Conservation (phyloP, 1,140 invertebrate species). For the Myzus persicae region DNA sequence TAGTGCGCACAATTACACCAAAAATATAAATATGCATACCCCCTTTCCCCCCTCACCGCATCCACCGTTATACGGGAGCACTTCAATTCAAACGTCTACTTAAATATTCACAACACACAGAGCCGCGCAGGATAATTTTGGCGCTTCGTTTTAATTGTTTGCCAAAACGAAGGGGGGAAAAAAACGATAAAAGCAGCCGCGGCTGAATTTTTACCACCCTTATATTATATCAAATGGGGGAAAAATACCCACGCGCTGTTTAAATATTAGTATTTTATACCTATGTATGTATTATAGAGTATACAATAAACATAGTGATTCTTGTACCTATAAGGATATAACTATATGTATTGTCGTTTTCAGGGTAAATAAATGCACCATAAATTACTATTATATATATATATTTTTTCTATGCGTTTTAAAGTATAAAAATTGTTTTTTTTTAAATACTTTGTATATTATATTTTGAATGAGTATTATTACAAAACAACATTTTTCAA, state of each 20-base stretch:
- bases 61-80: background rate
- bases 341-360: background rate
- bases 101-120: slow-evolving; percentile 7
- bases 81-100: slow-evolving; percentile 1
- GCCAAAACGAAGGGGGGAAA: background rate
- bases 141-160: slow-evolving; percentile 10
- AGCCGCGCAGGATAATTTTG: background rate
- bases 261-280: background rate
- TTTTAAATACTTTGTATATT: too few relatives aligned
- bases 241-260: background rate
- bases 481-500: too few relatives aligned
- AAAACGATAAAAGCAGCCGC: background rate
- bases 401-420: too few relatives aligned
- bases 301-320: background rate
- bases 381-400: background rate
- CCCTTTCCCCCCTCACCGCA: too few relatives aligned
- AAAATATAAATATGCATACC: background rate
- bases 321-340: too few relatives aligned
- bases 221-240: background rate
- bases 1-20: background rate
- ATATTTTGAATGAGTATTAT: too few relatives aligned
- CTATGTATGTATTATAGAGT: too few relatives aligned
- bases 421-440: too few relatives aligned
- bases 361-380: background rate
- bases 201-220: background rate